phyloP scores from a whole-genome alignment of 2,888 invertebrate genomes.

The Nomada lathburiana region DNA sequence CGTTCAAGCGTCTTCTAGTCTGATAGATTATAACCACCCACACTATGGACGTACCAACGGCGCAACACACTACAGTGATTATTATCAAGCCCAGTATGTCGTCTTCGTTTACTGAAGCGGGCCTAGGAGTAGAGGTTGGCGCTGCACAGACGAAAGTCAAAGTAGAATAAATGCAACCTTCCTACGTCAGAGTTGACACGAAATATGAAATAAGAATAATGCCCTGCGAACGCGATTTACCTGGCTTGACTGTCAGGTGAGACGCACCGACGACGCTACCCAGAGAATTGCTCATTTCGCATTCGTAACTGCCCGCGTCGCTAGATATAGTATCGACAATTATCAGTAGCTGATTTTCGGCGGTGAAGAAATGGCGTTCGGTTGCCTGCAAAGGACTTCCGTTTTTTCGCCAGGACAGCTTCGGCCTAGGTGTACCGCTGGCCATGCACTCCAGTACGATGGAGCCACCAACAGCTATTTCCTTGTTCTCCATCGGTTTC shows the following conservation, averaged over 20 bases:
- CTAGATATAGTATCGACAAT: conserved; percentile 91
- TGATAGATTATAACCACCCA: conserved; percentile 97
- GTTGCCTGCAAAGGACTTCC: conserved; percentile 89
- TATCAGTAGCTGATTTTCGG: conserved; percentile 94
- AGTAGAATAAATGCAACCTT: neutral
- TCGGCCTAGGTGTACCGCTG: conserved; percentile 93
- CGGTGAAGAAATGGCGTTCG: conserved; percentile 94
- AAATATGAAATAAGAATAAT: neutral
- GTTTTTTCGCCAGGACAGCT: conserved; percentile 94
- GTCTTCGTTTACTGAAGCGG: conserved; percentile 87
- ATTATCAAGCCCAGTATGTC: conserved; percentile 95
- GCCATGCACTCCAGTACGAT: conserved; percentile 95
- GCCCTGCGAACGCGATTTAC: conserved; percentile 73
- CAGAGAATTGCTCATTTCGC: conserved; percentile 94
- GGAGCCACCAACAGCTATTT: conserved; percentile 92
- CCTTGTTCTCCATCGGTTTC: conserved; percentile 94
- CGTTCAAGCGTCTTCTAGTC: conserved; percentile 89
- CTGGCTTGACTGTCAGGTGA: conserved; percentile 89
- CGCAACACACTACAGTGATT: conserved; percentile 95
- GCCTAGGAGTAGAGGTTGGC: conserved; percentile 84
- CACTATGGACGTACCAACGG: conserved; percentile 95
- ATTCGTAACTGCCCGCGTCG: conserved; percentile 95
- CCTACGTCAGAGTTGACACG: neutral
- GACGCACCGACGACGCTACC: conserved; percentile 91
- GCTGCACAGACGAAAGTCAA: conserved; percentile 70